Conservation (phyloP, 2,797 vertebrate genomes). For the Cyprinodon diabolis region DNA sequence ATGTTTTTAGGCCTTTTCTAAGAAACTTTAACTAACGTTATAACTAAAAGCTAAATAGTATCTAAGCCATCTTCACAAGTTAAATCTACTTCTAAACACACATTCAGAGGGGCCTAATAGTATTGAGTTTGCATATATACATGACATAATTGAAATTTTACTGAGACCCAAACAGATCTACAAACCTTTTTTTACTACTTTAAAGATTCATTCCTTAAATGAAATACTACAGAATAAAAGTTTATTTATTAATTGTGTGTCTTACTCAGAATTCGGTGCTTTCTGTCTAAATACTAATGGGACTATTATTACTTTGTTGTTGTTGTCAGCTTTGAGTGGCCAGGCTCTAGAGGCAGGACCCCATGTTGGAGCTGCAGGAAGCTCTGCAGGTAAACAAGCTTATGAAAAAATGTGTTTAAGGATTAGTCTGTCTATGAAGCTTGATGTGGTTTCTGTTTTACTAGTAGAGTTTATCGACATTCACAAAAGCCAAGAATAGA, state of each 20-base stretch:
- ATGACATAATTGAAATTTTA: neutral
- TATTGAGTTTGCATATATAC: neutral
- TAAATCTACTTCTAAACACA: neutral
- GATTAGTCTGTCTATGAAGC: too few species aligned
- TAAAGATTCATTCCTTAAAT: neutral
- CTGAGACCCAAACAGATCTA: neutral
- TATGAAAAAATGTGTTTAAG: too few species aligned
- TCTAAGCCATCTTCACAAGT: neutral
- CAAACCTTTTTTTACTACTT: too few species aligned
- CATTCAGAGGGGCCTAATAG: too few species aligned
- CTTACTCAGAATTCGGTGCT: neutral
- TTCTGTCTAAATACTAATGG: neutral
- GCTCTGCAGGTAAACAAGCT: constrained; percentile 39
- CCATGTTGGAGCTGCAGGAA: constrained; percentile 25
- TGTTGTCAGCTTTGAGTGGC: constrained; percentile 29
- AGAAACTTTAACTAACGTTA: neutral
- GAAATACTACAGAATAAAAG: neutral
- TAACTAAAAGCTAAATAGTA: neutral
- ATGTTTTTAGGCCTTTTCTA: neutral
- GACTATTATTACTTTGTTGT: neutral
- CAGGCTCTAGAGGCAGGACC: constrained; percentile 17
- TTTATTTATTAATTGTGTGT: neutral
- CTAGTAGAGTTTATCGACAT: too few species aligned
- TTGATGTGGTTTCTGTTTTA: too few species aligned
- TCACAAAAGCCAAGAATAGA: too few species aligned